Conservation (phyloP, 2,797 vertebrate species). For the Salarias fasciatus region DNA sequence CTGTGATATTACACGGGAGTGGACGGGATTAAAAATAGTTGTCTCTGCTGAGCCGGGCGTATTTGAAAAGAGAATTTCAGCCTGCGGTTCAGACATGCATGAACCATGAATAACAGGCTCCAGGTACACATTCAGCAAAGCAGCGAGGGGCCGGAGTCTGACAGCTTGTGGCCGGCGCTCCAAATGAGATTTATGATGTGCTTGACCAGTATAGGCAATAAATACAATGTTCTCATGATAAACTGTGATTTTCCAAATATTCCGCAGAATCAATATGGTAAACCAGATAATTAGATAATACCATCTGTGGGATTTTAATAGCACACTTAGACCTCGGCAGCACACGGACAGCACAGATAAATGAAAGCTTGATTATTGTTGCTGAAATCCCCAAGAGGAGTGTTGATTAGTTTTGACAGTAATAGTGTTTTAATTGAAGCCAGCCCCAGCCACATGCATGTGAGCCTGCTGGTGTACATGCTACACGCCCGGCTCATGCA, state of each 20-base stretch:
- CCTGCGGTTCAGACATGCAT: conserved; percentile 38
- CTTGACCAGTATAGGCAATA: conserved; percentile 69
- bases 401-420: conserved; percentile 81
- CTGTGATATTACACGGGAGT: conserved; percentile 7
- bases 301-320: conserved; percentile 76
- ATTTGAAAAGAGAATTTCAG: conserved; percentile 55
- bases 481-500: conserved; percentile 64
- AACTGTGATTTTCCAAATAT: conserved; percentile 79
- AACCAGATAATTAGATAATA: conserved; percentile 79
- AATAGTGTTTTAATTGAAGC: conserved; percentile 83
- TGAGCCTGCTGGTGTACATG: conserved; percentile 58
- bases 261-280: conserved; percentile 78
- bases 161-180: conserved; percentile 58
- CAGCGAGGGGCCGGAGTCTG: conserved; percentile 44
- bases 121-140: conserved; percentile 60
- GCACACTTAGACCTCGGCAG: conserved; percentile 61
- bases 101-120: conserved; percentile 62
- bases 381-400: conserved; percentile 62
- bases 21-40: conserved; percentile 55
- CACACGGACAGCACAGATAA: conserved; percentile 68
- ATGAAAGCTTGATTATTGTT: conserved; percentile 74
- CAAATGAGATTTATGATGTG: conserved; percentile 71
- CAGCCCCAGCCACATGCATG: conserved; percentile 72
- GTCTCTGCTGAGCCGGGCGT: conserved; percentile 51
- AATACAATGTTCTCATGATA: conserved; percentile 74